Evolutionary conservation across 2,888 invertebrate species (phyloP), one percentile per base, ranked within the genome.

Genomic region (Syrphus vitripennis): DNA sequence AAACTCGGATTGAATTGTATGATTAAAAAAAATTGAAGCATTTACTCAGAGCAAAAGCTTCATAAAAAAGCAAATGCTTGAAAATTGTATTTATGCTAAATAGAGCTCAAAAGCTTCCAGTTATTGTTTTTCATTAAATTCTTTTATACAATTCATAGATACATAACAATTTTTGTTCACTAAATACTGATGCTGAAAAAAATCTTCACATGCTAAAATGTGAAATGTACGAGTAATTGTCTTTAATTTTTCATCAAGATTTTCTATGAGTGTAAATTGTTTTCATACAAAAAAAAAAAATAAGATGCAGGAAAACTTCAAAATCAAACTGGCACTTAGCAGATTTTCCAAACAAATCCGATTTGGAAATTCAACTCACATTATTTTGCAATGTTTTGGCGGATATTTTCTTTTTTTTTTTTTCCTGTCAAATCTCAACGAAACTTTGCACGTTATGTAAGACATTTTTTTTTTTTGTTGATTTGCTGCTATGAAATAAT

Each of bases 291-390:
- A 45, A 29, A 19, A 9, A 45, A 29, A 21, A 29, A n/a, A 3
- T 14, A 48, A 37, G 24, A 31, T 21, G 9, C 2, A 61, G 40
- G 61, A 67, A 63, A 67, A 67, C 48, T 34, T 26, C 10, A 67
- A 31, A 59, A 14, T n/a, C 19, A 9, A 67, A 67, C 67, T 34
- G 67, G 34, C 50, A 67, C 50, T 50, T 50, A 16, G 26, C 2
- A 34, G 50, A 48, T 67, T 67, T 50, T 50, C 34, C 19, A 50
- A 67, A 67, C 24, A 37, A 67, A 34, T 61, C 61, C 67, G 29
- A 61, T 70, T 83, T 83, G 75, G 34, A 57, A 70, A 83, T 83
- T 80, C 83, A 79, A 76, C 70, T 63, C 83, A 80, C 80, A 83
- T n/a, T 63, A 59, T 59, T 70, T 71, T 65, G 70, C 57, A 65